These are phyloP conservation scores for Labia minor DNA, from an alignment of 2,888 invertebrate genomes.

Conservation along the genomic window DNA sequence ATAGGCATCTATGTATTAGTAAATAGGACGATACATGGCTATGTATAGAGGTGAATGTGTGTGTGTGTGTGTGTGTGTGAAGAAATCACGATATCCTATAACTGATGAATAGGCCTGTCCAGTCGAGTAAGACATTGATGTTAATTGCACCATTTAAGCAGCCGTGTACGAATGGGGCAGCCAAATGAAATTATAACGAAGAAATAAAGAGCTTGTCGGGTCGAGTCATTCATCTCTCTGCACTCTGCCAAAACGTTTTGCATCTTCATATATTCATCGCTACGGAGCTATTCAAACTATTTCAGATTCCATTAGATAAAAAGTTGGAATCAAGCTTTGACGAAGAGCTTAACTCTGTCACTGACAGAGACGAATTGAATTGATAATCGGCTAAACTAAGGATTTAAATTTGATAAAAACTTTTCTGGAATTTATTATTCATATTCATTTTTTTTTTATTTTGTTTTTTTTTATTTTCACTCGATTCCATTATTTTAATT, in stretches of 20 bases:
- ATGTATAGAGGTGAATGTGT: too few relatives aligned
- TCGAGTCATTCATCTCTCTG: constrained; percentile 1
- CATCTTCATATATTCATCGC: not conserved
- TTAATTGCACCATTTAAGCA: constrained; percentile 13
- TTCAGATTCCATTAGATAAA: not conserved
- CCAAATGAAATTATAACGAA: constrained; percentile 13
- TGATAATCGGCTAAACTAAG: too few relatives aligned
- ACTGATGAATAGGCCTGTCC: constrained; percentile 13
- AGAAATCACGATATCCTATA: constrained; percentile 1
- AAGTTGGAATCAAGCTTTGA: too few relatives aligned
- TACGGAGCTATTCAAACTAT: not conserved
- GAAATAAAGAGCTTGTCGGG: not conserved
- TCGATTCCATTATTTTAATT: too few relatives aligned
- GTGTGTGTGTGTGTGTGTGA: not conserved
- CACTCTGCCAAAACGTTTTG: constrained; percentile 1
- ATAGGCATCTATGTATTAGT: too few relatives aligned
- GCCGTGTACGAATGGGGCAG: not conserved
- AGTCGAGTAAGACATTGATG: constrained; percentile 1
- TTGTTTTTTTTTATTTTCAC: too few relatives aligned
- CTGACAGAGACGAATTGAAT: too few relatives aligned
- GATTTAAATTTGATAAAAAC: too few relatives aligned
- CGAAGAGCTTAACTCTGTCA: too few relatives aligned
- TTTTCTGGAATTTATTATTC: too few relatives aligned
- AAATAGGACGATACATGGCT: too few relatives aligned
- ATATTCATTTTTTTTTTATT: too few relatives aligned